Percentiles rank a stretch among this genome's conserved stretches.
Evolutionary conservation across 2,888 invertebrate species (phyloP).

Genomic region (Euphydryas editha): DNA sequence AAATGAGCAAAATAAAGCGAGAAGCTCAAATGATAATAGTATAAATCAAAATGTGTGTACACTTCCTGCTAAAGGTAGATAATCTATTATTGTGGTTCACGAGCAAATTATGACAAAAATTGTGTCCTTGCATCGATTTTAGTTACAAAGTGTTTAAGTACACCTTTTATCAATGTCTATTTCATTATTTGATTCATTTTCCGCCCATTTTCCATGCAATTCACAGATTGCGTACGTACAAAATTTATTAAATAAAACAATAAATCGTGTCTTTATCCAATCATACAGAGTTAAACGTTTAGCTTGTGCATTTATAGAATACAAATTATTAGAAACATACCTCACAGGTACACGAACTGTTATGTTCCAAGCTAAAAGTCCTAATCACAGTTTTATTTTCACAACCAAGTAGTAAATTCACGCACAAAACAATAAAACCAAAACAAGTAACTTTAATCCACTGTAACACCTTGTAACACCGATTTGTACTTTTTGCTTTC

Average conservation of each 20-base stretch:
- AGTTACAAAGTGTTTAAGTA: not conserved
- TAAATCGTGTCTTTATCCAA: not conserved
- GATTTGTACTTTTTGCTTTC: constrained; percentile 42
- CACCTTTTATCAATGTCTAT: not conserved
- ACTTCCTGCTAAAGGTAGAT: no score
- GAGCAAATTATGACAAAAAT: no score
- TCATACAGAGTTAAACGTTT: not conserved
- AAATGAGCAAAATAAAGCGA: no score
- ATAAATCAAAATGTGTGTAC: no score
- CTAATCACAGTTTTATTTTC: constrained; percentile 53
- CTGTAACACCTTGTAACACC: constrained; percentile 42
- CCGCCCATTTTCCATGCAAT: not conserved
- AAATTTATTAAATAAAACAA: not conserved
- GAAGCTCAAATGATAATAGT: no score
- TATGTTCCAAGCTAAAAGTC: constrained; percentile 47
- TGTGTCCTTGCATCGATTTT: not conserved
- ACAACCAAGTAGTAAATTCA: constrained; percentile 50
- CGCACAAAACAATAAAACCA: constrained; percentile 59
- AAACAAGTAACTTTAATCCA: constrained; percentile 34
- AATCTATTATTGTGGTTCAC: no score
- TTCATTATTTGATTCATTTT: not conserved
- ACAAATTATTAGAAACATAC: constrained; percentile 54
- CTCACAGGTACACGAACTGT: constrained; percentile 68
- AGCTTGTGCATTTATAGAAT: constrained; percentile 27
- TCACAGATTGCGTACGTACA: not conserved